These are phyloP conservation scores for Oryzias sinensis DNA, from an alignment of 2,797 vertebrate genomes.

Conservation along the genomic window DNA sequence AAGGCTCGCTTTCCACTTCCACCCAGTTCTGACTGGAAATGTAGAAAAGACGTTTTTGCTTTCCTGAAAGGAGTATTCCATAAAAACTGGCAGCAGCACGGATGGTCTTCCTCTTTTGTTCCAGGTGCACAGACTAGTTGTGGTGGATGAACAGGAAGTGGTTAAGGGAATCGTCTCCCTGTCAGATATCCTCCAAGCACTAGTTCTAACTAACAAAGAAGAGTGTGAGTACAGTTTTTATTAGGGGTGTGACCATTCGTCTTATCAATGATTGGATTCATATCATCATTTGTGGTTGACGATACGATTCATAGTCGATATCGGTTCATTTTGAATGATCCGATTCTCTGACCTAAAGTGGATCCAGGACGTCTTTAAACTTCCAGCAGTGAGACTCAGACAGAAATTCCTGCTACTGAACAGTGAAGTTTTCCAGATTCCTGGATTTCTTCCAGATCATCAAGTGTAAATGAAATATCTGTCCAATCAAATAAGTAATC, in stretches of 20 bases:
- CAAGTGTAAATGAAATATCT: no score
- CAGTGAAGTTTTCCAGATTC: no score
- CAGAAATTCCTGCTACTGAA: no score
- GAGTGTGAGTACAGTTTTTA: conserved; percentile 56
- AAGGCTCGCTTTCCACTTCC: conserved; percentile 14
- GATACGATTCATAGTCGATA: background rate
- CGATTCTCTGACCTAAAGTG: background rate
- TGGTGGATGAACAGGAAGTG: conserved; percentile 92
- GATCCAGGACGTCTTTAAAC: no score
- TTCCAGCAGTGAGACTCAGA: no score
- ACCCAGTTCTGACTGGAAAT: background rate
- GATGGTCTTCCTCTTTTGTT: background rate
- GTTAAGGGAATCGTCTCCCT: conserved; percentile 95
- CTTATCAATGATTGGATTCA: no score
- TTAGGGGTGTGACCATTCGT: no score
- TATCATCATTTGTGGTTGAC: no score
- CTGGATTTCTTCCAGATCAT: no score
- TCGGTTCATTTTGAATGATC: background rate
- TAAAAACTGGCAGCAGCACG: conserved; percentile 1
- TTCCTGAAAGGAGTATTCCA: no score
- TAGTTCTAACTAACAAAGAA: conserved; percentile 85
- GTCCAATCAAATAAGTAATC: no score
- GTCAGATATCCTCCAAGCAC: conserved; percentile 93
- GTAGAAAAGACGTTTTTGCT: background rate
- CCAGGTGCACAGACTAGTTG: conserved; percentile 94